A percentile compares a stretch with the other conserved stretches of the same genome.
These are phyloP conservation scores for Flexamia atlantica DNA, from an alignment of 2,888 invertebrate genomes.

Conservation along the genomic window DNA sequence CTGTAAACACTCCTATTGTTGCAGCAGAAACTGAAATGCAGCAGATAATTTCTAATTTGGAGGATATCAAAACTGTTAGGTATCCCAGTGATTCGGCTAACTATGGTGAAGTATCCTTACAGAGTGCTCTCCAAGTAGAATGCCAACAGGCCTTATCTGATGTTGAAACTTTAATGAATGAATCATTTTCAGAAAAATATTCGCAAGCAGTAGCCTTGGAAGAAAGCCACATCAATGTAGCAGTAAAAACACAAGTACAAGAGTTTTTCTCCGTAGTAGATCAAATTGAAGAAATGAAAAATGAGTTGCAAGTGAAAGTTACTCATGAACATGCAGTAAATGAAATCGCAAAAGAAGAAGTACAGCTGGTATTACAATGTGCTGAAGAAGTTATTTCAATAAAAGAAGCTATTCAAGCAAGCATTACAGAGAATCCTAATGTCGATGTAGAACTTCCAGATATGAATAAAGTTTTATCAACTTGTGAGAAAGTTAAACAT, in stretches of 20 bases:
- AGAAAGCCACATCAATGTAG: not conserved
- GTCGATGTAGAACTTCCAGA: conserved; percentile 8
- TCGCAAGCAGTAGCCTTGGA: not conserved
- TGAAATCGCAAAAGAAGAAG: conserved; percentile 19
- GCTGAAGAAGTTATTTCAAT: conserved; percentile 9
- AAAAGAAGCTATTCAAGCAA: not conserved
- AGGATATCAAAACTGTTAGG: not conserved
- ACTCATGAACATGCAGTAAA: not conserved
- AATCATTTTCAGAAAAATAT: not conserved
- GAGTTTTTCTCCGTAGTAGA: conserved; percentile 20
- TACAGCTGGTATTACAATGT: conserved; percentile 5
- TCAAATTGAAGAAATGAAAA: conserved; percentile 2
- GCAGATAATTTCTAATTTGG: conserved; percentile 6
- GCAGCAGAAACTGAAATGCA: conserved; percentile 34
- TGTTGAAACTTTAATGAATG: conserved; percentile 24
- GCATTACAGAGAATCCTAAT: not conserved
- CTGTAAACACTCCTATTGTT: conserved; percentile 3
- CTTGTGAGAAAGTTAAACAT: conserved; percentile 1
- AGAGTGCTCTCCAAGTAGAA: conserved; percentile 31
- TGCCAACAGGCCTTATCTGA: conserved; percentile 16
- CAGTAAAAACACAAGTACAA: not conserved
- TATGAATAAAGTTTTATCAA: not conserved
- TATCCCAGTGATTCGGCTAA: not conserved
- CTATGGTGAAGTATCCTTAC: not conserved
- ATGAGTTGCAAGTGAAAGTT: conserved; percentile 33